Base-by-base conservation (phyloP, 2,888 invertebrate species). In the Polia nebulosa region DNA sequence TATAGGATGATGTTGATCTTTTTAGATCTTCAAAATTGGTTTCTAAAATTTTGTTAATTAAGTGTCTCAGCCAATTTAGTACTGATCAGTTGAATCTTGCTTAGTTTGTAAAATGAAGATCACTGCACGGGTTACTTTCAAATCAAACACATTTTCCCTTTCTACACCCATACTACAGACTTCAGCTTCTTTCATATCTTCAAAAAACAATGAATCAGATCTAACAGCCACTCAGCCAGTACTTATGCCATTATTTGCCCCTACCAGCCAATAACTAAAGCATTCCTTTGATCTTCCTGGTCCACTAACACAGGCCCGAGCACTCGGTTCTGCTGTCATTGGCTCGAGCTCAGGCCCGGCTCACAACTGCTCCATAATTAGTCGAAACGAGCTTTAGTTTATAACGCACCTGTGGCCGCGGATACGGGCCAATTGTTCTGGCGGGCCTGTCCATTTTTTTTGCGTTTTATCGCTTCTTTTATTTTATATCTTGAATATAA, bases 361-460 rank as follows among this genome's bases (percentile, higher is more conserved):
- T 69, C 73, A 65, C 76, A 78, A 80, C 82, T 73, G 72, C 67
- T 57, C 71, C 77, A 77, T 85, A 84, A 84, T 85, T 84, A 84
- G 78, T 75, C 49, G 72, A 81, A 79, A 80, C 76, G 47, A 62
- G 65, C 65, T 66, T 72, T 78, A 64, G 75, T 78, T 81, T 85
- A 79, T 71, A 74, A 72, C 47, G 58, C 74, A 78, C 72, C 71
- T 69, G 75, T 72, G 45, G 29, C 22, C 29, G 25, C 0, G 9
- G 44, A 67, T 56, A 74, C 59, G 73, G 65, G 44, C 7, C 15
- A 15, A 53, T 62, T 62, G 27, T 69, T 15, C 44, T 11, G 29
- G 22, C 67, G 62, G 52, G 3, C n/a, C n/a, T n/a, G n/a, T n/a
- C n/a, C n/a, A n/a, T n/a, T n/a, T n/a, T n/a, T n/a, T n/a, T n/a